Evolutionary conservation across 1,140 invertebrate species (phyloP).

Genomic region (Drosophila paulistorum): DNA sequence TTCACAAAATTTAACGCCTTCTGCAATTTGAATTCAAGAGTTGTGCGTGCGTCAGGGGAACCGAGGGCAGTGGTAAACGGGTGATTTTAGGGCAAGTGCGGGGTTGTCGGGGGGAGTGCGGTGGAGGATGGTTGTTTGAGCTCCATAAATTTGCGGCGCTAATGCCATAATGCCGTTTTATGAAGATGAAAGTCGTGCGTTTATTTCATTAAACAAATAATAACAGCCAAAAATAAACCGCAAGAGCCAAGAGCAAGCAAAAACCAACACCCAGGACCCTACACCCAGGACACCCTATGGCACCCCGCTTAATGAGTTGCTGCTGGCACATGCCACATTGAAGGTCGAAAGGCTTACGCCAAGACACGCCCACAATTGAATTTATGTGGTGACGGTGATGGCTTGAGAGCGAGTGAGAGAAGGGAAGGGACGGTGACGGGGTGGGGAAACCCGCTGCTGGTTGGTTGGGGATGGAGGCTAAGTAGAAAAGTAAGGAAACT

Average conservation of each 20-base stretch:
- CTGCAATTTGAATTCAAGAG: slow-evolving; percentile 5
- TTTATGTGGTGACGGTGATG: slow-evolving; percentile 70
- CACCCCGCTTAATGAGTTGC: slow-evolving; percentile 71
- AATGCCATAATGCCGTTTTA: slow-evolving; percentile 81
- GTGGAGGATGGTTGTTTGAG: slow-evolving; percentile 19
- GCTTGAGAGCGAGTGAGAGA: not conserved
- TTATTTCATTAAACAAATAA: slow-evolving; percentile 82
- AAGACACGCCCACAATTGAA: slow-evolving; percentile 64
- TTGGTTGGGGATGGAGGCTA: not conserved
- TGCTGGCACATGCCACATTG: slow-evolving; percentile 77
- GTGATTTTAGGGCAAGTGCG: not conserved
- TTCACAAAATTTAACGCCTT: not conserved
- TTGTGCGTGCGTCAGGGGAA: not conserved
- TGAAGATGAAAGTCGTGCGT: slow-evolving; percentile 81
- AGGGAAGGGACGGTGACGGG: not conserved
- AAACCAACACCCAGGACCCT: not conserved
- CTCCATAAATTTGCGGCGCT: slow-evolving; percentile 73
- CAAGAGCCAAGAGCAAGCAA: slow-evolving; percentile 36
- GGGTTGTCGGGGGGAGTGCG: slow-evolving; percentile 20
- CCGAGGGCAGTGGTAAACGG: not conserved
- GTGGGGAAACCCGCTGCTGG: not conserved
- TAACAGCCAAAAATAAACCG: slow-evolving; percentile 79
- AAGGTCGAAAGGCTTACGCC: slow-evolving; percentile 77
- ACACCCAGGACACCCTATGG: slow-evolving; percentile 20
- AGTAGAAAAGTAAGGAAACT: slow-evolving; percentile 24